Base-by-base conservation (phyloP, 1,140 invertebrate species). In the Pogonognathellus flavescens region DNA sequence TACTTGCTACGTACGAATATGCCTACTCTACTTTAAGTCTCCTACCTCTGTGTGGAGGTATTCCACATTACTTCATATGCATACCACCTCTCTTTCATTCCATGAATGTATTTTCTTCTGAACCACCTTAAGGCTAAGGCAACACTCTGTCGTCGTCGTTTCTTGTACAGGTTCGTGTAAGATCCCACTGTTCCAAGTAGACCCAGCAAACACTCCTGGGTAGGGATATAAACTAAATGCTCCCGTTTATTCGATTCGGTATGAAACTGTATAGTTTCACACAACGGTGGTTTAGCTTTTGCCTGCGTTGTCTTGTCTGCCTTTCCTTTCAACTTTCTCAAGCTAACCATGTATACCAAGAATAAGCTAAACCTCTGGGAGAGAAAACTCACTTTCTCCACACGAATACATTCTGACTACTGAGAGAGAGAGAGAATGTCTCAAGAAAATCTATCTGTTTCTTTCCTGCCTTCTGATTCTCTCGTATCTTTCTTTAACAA, bases 291-390 rank as follows among this genome's bases (percentile, higher is more conserved):
- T 60, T 20, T 60, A 20, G 9, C 59, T 20, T 60, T 60, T 9
- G 13, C 18, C 20, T 60, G 7, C n/a, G 9, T 59, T 59, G 57
- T 59, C 57, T 59, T 59, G 16, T 20, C 7, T 60, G n/a, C 59
- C 59, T 60, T n/a, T 60, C 59, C 59, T 60, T 60, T 60, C 16
- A 60, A 60, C 59, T 60, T 60, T 60, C 59, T 60, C 22, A 57
- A 41, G 31, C 31, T 41, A 41, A 41, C 31, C 31, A 41, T 41
- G 14, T 57, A 60, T 20, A 20, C n/a, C n/a, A 60, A 20, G 10
- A 20, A 60, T 18, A 60, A 20, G 59, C 59, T 20, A 60, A 60
- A 60, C 59, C 59, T 60, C 18, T 60, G 59, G 59, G 59, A 60
- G 59, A 18, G 22, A 60, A 60, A 18, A 20, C 59, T 20, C 59